phyloP scores from a whole-genome alignment of 2,797 vertebrate species.

The Neopelma chrysocephalum region DNA sequence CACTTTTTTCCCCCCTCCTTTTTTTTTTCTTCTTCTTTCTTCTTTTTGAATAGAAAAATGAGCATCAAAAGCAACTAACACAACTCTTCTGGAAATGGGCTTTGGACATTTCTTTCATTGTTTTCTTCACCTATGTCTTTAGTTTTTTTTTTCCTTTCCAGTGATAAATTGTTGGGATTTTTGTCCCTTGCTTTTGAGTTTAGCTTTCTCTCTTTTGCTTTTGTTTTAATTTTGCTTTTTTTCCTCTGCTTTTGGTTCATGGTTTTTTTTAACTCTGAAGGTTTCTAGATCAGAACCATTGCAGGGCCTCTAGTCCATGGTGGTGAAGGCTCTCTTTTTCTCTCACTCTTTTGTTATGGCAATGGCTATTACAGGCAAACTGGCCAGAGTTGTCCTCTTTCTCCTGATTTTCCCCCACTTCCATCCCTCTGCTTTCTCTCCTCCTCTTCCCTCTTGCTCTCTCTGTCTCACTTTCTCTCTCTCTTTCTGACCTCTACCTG shows the following conservation, averaged over 20 bases:
- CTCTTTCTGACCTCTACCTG: slow-evolving; percentile 53
- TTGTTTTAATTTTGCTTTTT: background rate
- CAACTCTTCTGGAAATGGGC: slow-evolving; percentile 83
- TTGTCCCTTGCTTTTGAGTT: slow-evolving; percentile 10
- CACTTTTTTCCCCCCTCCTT: slow-evolving; percentile 68
- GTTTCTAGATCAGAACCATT: slow-evolving; percentile 62
- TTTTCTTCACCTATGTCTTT: slow-evolving; percentile 33
- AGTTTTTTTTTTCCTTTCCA: background rate
- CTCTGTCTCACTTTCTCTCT: slow-evolving; percentile 33
- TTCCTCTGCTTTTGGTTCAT: slow-evolving; percentile 54
- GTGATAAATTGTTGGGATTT: background rate
- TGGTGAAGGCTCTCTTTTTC: slow-evolving; percentile 65
- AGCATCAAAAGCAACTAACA: slow-evolving; percentile 84
- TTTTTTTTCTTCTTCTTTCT: slow-evolving; percentile 5
- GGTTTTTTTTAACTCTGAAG: background rate
- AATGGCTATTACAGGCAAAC: slow-evolving; percentile 75
- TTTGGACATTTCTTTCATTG: slow-evolving; percentile 72
- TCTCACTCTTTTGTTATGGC: slow-evolving; percentile 77
- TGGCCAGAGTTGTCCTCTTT: slow-evolving; percentile 83
- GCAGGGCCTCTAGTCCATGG: slow-evolving; percentile 58
- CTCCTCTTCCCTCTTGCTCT: slow-evolving; percentile 1
- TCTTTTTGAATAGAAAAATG: slow-evolving; percentile 25
- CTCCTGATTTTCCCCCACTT: slow-evolving; percentile 46
- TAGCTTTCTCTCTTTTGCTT: background rate
- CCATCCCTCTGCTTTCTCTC: slow-evolving; percentile 29